A percentile compares a stretch with the other conserved stretches of the same genome.
Conservation (phyloP, 2,888 invertebrate genomes). For the Heliconius aoede region DNA sequence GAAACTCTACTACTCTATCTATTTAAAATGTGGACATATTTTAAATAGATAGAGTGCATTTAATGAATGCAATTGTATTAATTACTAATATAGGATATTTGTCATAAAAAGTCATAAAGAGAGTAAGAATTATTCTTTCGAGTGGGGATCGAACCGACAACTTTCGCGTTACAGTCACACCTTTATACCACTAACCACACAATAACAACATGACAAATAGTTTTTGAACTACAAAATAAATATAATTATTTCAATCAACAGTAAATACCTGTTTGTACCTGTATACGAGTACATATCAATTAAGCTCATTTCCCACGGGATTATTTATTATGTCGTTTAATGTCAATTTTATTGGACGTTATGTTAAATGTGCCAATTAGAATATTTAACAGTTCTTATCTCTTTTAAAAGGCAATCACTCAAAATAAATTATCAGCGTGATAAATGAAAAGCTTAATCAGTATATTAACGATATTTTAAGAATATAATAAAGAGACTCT, state of each 20-base stretch:
- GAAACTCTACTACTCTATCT: too few relatives aligned
- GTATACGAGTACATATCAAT: neutral
- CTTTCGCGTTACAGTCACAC: too few relatives aligned
- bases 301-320: neutral
- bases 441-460: conserved; percentile 10
- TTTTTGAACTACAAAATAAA: neutral
- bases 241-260: neutral
- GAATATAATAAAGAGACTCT: neutral
- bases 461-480: neutral
- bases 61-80: too few relatives aligned
- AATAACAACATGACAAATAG: too few relatives aligned
- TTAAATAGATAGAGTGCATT: neutral
- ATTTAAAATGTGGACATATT: neutral
- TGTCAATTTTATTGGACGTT: neutral
- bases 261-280: too few relatives aligned
- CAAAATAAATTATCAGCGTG: neutral
- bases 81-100: too few relatives aligned
- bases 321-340: neutral
- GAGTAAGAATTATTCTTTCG: too few relatives aligned
- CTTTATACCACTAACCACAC: too few relatives aligned
- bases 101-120: too few relatives aligned
- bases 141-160: too few relatives aligned
- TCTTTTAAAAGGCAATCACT: neutral
- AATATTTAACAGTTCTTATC: neutral
- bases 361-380: conserved; percentile 2